phyloP scores from a whole-genome alignment of 2,888 invertebrate genomes.

The Merodon equestris region DNA sequence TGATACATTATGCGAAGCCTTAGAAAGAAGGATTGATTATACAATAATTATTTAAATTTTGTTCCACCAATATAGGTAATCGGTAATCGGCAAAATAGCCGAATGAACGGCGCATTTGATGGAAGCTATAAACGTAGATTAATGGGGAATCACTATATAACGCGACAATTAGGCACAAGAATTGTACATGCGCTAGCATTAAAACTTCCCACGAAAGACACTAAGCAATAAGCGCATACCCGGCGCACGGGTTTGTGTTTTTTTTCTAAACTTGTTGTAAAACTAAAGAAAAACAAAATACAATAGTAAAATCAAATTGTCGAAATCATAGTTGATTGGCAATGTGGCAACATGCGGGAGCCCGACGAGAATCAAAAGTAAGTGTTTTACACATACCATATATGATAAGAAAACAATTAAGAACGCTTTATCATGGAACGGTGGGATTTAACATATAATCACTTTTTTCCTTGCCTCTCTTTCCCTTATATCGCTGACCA shows the following conservation, averaged over 20 bases:
- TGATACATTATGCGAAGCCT: conserved; percentile 44
- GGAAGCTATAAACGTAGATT: conserved; percentile 54
- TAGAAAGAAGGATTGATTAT: conserved; percentile 44
- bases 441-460: no score
- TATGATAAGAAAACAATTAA: conserved; percentile 20
- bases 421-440: background rate
- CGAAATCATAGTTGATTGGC: conserved; percentile 53
- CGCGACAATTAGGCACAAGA: conserved; percentile 57
- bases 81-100: conserved; percentile 32
- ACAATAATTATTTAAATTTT: conserved; percentile 54
- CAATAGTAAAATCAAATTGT: conserved; percentile 27
- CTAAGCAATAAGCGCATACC: conserved; percentile 17
- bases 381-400: conserved; percentile 35
- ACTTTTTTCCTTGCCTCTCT: no score
- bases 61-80: conserved; percentile 65
- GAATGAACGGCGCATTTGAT: conserved; percentile 51
- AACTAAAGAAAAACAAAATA: conserved; percentile 41
- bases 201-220: conserved; percentile 35
- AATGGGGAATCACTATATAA: conserved; percentile 58
- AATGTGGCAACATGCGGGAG: conserved; percentile 68
- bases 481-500: no score
- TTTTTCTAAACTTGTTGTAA: conserved; percentile 24
- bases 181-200: conserved; percentile 51
- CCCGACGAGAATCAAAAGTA: conserved; percentile 65
- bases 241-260: conserved; percentile 24